Base-by-base conservation (phyloP, 1,140 invertebrate species). In the Procambarus clarkii region DNA sequence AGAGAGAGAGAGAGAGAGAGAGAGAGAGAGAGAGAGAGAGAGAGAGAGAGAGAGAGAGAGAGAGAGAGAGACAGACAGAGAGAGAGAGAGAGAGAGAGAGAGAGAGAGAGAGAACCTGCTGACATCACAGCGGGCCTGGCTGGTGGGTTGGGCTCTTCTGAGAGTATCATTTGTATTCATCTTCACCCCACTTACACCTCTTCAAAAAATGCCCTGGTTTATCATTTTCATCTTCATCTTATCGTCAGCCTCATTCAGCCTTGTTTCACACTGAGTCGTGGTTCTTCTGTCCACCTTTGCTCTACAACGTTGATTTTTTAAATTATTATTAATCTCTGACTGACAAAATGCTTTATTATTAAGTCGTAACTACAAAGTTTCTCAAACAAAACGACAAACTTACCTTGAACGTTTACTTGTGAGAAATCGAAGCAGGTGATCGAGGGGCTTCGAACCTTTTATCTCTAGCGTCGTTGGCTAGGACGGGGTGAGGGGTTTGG, bases 81-180 rank as follows among this genome's bases (percentile, higher is more conserved):
- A 64, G 80, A 54, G 48, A 82, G 34, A 44, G 44, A 45, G 79
- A 46, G 79, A 50, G 79, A 54, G 46, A 24, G 64, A 69, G 82
- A 46, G 34, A 77, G 74, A 46, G 46, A 82, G 44, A 82, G 80
- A 60, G 80, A 54, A 58, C 54, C n/a, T 18, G n/a, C 34, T 11
- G n/a, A n/a, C 50, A 48, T 48, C 34, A 34, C 8, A 0, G 13
- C 8, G 50, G 76, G 13, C 46, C n/a, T 7, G 21, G 18, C 45
- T 48, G 48, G 45, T 46, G 15, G 45, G 48, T n/a, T 79, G 21
- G 60, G 60, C 18, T n/a, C 77, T 79, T 9, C 45, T 74, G 46
- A 58, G 24, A 34, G 24, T 60, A 87, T 87, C 85, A 87, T 87
- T 87, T 87, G 74, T 87, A 87, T 87, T 87, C 85, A 87, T 87